Evolutionary conservation across 92 coral and sea anemone genomes (phyloP), one percentile per base, ranked within the genome.

Genomic region (Zoanthus solanderi): DNA sequence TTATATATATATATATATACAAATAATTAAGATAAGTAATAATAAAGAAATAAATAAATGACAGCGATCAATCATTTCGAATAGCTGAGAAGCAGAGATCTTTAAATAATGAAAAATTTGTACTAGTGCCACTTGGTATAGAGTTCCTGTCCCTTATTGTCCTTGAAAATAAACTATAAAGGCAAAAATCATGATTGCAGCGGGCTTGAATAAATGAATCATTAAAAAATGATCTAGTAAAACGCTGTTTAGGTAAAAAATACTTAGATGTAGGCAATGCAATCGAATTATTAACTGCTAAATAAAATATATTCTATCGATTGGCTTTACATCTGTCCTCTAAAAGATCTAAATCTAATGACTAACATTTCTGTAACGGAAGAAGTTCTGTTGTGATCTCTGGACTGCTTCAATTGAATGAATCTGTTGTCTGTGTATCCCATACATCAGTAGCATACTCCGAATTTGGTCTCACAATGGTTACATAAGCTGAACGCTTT

Each of bases 231-330:
- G 23, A 23, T 23, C 23, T 23, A 23, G 23, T 23, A 23, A 23
- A 23, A 23, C 23, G 23, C 23, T 23, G 23, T 23, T 23, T 23
- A 23, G 23, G 23, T 23, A 23, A 23, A 23, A 23, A 23, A 23
- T 23, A 23, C 1, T 82, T 48, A 58, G 86, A 74, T 83, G 31
- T 71, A 84, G 67, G 76, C 67, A 71, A 50, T 71, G 66, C 80
- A 71, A 71, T 71, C 32, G 13, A 68, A 71, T 71, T 10, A 85
- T 85, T 73, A 53, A 75, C 84, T 85, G 83, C 83, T 85, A 85
- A 74, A 74, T 85, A 85, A 85, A 85, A 85, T 75, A 37, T 74
- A 73, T 52, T 28, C 83, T 54, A 86, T 53, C 73, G 89, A 86
- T 75, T 83, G 82, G 82, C 53, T 74, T 85, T 85, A 48, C 83